These are phyloP conservation scores for Empidonax traillii DNA, from an alignment of 2,113 vertebrate genomes.

Conservation along the genomic window DNA sequence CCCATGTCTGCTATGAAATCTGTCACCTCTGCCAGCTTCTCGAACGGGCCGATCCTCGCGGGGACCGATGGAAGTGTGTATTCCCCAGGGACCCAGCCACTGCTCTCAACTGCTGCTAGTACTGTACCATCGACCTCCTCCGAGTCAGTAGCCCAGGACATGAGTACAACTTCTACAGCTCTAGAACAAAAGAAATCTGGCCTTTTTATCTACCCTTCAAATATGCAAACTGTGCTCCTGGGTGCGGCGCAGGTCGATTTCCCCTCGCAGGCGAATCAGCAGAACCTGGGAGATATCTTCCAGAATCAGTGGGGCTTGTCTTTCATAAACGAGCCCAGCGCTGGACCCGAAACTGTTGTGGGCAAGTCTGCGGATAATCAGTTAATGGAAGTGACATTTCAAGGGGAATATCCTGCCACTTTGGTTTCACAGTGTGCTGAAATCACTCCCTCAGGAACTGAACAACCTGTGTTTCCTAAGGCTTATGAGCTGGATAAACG, in stretches of 20 bases:
- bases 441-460: conserved; percentile 79
- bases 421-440: conserved; percentile 82
- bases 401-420: conserved; percentile 81
- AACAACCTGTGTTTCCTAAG: conserved; percentile 84
- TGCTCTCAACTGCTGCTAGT: conserved; percentile 88
- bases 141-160: conserved; percentile 85
- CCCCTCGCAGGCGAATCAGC: conserved; percentile 89
- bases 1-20: conserved; percentile 99
- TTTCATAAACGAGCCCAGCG: conserved; percentile 96
- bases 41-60: conserved; percentile 88
- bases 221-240: conserved; percentile 96
- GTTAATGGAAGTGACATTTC: conserved; percentile 83
- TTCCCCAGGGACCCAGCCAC: conserved; percentile 79
- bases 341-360: conserved; percentile 82
- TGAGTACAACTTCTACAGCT: conserved; percentile 74
- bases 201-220: conserved; percentile 95
- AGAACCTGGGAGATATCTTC: conserved; percentile 97
- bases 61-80: conserved; percentile 83
- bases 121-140: conserved; percentile 79
- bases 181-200: conserved; percentile 91
- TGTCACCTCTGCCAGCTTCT: conserved; percentile 93
- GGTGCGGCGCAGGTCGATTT: conserved; percentile 86
- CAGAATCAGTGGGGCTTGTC: conserved; percentile 99
- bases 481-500: conserved; percentile 89
- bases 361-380: conserved; percentile 78